A percentile compares a stretch with the other conserved stretches of the same genome.
These are phyloP conservation scores for Pholis gunnellus DNA, from an alignment of 2,113 vertebrate genomes.

Conservation along the genomic window DNA sequence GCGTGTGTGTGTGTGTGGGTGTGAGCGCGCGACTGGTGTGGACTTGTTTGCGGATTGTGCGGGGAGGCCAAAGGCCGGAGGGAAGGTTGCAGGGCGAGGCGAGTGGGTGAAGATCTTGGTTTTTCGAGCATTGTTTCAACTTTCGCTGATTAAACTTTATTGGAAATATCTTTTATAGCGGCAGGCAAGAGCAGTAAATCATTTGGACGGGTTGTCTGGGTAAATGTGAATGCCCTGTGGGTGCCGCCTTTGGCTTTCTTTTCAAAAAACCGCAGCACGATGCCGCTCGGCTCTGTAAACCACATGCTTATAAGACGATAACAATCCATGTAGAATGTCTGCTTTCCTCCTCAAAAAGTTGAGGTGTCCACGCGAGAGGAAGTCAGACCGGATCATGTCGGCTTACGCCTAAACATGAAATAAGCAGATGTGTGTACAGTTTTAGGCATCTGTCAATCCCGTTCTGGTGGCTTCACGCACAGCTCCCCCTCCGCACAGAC, in stretches of 20 bases:
- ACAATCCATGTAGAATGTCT: conserved; percentile 17
- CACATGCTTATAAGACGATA: conserved; percentile 8
- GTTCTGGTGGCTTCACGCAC: conserved; percentile 13
- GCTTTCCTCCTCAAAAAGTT: neutral
- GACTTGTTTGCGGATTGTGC: conserved; percentile 2
- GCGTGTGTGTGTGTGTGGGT: conserved; percentile 58
- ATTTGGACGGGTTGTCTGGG: conserved; percentile 17
- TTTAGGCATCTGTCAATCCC: conserved; percentile 40
- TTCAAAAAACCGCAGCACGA: conserved; percentile 6
- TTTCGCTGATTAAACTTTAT: conserved; percentile 36
- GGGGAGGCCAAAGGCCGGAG: neutral
- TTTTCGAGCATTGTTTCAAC: conserved; percentile 32
- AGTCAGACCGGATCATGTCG: conserved; percentile 31
- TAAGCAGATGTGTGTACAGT: conserved; percentile 35
- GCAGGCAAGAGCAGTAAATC: conserved; percentile 11
- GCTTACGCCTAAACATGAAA: conserved; percentile 45
- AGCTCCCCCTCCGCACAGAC: conserved; percentile 24
- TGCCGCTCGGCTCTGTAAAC: neutral
- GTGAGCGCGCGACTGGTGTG: conserved; percentile 20
- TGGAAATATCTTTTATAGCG: neutral
- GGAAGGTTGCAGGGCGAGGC: neutral
- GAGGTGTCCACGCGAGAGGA: conserved; percentile 8
- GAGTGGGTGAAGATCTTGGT: conserved; percentile 34
- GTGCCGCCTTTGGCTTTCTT: neutral
- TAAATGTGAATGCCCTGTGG: conserved; percentile 4